Percentiles rank a stretch among this genome's conserved stretches.
phyloP scores from a whole-genome alignment of 23 tunicate species.

The Trididemnum nubilum region DNA sequence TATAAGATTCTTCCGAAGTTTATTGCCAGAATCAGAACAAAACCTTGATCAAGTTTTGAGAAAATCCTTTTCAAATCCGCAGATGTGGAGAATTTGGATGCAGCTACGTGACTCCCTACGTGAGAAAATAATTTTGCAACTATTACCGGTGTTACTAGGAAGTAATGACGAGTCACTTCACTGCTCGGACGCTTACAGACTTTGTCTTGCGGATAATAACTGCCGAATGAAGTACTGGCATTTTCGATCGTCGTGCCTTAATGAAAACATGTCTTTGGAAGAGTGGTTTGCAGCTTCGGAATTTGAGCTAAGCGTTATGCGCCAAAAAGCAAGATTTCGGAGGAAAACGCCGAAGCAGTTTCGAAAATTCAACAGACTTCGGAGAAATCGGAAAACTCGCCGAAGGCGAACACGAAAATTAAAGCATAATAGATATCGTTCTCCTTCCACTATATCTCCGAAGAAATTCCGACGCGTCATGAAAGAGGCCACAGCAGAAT shows the following conservation, averaged over 20 bases:
- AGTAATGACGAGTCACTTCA: constrained; percentile 36
- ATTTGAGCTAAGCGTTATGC: neutral
- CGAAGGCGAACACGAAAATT: neutral
- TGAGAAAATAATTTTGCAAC: constrained; percentile 29
- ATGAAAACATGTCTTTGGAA: neutral
- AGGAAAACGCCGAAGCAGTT: neutral
- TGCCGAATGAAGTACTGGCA: constrained; percentile 62
- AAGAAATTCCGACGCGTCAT: neutral
- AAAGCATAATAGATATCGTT: neutral
- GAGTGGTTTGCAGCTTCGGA: neutral
- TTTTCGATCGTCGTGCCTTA: constrained; percentile 52
- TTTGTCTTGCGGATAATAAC: constrained; percentile 66
- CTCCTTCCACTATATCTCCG: neutral
- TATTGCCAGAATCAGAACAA: too few relatives aligned
- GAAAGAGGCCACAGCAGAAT: constrained; percentile 2
- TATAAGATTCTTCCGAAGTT: too few relatives aligned
- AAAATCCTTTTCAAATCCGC: constrained; percentile 24
- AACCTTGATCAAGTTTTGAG: constrained; percentile 22
- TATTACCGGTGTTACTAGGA: constrained; percentile 39
- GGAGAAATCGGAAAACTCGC: neutral
- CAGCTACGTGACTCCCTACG: constrained; percentile 40
- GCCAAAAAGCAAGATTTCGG: neutral
- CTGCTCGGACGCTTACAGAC: constrained; percentile 61
- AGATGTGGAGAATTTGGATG: constrained; percentile 56
- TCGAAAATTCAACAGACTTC: neutral